Base-by-base conservation (phyloP, 2,888 invertebrate genomes). In the Halocaridina rubra region DNA sequence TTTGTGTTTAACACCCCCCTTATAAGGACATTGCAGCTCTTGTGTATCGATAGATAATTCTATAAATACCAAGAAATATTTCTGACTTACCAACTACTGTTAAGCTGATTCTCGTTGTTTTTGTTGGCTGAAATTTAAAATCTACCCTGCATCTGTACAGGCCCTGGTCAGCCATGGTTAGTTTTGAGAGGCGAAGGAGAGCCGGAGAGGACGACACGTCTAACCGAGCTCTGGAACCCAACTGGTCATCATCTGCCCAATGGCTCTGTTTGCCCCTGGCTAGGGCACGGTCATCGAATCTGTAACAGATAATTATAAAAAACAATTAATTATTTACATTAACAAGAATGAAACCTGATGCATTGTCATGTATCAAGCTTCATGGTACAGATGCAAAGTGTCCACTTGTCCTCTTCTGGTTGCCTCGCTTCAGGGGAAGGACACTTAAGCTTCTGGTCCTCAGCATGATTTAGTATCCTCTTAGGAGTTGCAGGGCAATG, bases 141-240 rank as follows among this genome's bases (percentile, higher is more conserved):
- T 87, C 87, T 4, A 85, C 87, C 19, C 87, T 13, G 57, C 87
- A 87, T 32, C 64, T 71, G 69, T 87, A 87, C 27, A 87, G 75
- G n/a, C 85, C 87, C 39, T 74, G 81, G 57, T 87, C 87, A 8
- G 72, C 79, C 61, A 57, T 32, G 32, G 29, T 53, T 7, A 87
- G 74, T 7, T 64, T 22, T n/a, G 72, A 59, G 22, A 87, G 24
- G 10, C 69, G 29, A 1, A 87, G 81, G 16, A 67, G 32, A 10
- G 86, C 86, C 1, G 84, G 80, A 7, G 81, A 67, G 46, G 80
- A 46, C 16, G 46, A 32, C 3, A 87, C 84, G 29, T 87, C 81
- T 7, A 86, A 71, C 0, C 53, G 67, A 19, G 86, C 86, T 30
- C 86, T 75, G 32, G 69, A 67, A 13, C 78, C 81, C n/a, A 87